Evolutionary conservation across 1,140 invertebrate species (phyloP), one percentile per base, ranked within the genome.

Genomic region (Mizuhopecten yessoensis): DNA sequence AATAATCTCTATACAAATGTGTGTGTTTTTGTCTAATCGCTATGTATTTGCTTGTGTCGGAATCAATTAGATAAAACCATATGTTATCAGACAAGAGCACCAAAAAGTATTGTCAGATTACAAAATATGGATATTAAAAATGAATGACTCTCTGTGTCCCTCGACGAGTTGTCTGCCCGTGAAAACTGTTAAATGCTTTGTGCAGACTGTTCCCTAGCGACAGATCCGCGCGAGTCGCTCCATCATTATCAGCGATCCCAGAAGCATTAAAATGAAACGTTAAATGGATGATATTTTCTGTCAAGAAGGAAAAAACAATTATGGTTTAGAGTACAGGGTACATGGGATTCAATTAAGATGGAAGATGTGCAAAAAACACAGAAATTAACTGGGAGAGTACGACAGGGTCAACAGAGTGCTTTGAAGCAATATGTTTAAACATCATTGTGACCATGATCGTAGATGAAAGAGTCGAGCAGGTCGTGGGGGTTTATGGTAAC

Each of bases 231-330:
- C 57, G 23, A 75, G 29, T 75, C 9, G n/a, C 57, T 75, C 10
- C 42, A 17, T 20, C 42, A 29, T 75, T 75, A 75, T 75, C 23
- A 75, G 57, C 20, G 17, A 45, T 13, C 17, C 42, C 42, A 9
- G 5, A 17, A 75, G 57, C 57, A 75, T 75, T 75, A 75, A 75
- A 75, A 75, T 75, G 57, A 75, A 75, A 75, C 57, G 1, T 17
- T 17, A 75, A n/a, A 75, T 75, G 57, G 57, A 75, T n/a, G n/a
- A n/a, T 75, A 75, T 75, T 29, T 75, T 75, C 57, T 75, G 57
- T 75, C 57, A 29, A 29, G 23, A 29, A 11, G n/a, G 29, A 75
- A 75, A 75, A 29, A 29, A 75, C 57, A n/a, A 75, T 75, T 75
- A 75, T 75, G 17, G 42, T 29, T 57, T 75, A 75, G 57, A 75